These are phyloP conservation scores for Lacerta viridis DNA, from an alignment of 2,797 vertebrate genomes.

Conservation along the genomic window DNA sequence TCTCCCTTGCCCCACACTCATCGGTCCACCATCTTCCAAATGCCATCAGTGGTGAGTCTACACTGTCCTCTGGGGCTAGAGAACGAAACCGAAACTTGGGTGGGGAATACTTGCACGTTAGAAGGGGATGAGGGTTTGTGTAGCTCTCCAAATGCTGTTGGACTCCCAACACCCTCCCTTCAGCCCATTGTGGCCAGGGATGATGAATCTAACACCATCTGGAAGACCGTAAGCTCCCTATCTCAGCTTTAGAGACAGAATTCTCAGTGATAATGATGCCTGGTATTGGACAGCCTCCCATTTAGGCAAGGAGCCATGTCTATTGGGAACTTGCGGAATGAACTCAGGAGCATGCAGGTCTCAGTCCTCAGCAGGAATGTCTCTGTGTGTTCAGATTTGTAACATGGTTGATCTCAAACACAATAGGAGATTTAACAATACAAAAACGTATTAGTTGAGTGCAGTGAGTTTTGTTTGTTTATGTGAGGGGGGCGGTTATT, in stretches of 20 bases:
- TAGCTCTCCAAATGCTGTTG: no score
- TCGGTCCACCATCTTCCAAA: conserved; percentile 83
- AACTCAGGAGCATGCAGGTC: background rate
- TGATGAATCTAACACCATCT: background rate
- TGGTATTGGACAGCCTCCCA: background rate
- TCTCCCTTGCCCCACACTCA: conserved; percentile 86
- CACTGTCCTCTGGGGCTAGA: conserved; percentile 31
- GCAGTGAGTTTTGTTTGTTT: no score
- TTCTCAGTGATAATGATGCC: background rate
- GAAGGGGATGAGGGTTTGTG: no score
- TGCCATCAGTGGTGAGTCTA: conserved; percentile 85
- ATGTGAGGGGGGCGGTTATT: no score
- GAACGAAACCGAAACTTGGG: background rate
- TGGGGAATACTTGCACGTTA: background rate
- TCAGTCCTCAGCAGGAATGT: background rate
- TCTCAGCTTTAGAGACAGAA: background rate
- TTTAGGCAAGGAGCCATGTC: background rate
- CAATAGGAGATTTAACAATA: background rate
- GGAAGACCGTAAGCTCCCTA: background rate
- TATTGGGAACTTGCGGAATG: background rate
- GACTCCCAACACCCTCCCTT: no score
- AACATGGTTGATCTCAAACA: background rate
- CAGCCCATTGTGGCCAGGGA: no score
- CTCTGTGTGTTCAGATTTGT: background rate
- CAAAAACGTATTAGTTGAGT: no score